Conservation (phyloP, 2,888 invertebrate genomes). For the Acanthoscelides obtectus region DNA sequence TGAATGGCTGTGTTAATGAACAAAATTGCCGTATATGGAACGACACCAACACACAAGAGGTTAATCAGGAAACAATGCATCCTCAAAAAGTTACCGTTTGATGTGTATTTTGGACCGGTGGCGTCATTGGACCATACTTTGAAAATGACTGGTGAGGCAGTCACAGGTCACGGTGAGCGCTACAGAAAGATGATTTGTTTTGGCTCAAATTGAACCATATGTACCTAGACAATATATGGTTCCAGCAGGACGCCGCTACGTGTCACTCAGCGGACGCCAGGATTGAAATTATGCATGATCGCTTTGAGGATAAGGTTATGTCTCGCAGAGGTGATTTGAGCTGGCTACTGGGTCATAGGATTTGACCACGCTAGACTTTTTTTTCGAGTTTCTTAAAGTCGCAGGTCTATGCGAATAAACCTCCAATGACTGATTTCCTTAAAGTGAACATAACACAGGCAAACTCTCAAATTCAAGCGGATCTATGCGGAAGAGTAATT, state of each 20-base stretch:
- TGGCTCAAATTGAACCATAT: constrained; percentile 4
- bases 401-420: no score
- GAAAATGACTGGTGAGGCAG: constrained; percentile 2
- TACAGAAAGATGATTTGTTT: constrained; percentile 1
- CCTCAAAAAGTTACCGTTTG: no score
- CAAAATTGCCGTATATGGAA: constrained; percentile 1
- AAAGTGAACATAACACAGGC: no score
- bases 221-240: no score
- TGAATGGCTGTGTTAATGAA: constrained; percentile 6
- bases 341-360: constrained; percentile 3
- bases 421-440: no score
- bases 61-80: constrained; percentile 2
- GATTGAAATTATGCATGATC: neutral
- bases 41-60: neutral
- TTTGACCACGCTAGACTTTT: constrained; percentile 8
- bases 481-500: no score
- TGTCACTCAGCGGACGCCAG: no score
- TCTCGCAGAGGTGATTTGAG: neutral
- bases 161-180: constrained; percentile 4
- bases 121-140: neutral
- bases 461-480: no score
- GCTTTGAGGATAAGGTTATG: neutral
- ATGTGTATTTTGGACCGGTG: no score
- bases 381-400: no score
- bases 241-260: no score